Percentiles rank a stretch among this genome's conserved stretches.
Evolutionary conservation across 1,140 invertebrate genomes (phyloP).

Genomic region (Olivierus martensii): DNA sequence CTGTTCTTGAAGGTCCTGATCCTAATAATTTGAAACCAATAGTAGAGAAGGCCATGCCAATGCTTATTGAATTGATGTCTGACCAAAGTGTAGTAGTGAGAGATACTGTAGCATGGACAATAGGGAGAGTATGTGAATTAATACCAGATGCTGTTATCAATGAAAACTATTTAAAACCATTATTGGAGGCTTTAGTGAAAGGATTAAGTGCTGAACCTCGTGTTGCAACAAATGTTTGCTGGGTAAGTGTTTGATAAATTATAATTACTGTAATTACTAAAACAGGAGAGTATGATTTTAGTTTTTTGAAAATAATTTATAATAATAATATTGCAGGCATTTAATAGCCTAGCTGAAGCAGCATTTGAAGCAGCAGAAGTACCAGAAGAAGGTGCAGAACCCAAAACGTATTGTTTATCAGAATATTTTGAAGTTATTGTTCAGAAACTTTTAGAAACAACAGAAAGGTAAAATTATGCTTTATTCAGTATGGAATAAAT

Average conservation of each 20-base stretch:
- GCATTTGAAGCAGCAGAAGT: conserved; percentile 61
- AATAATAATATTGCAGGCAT: conserved; percentile 42
- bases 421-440: conserved; percentile 89
- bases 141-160: conserved; percentile 94
- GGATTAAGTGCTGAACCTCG: conserved; percentile 78
- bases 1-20: conserved; percentile 89
- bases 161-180: conserved; percentile 58
- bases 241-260: conserved; percentile 44
- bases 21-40: conserved; percentile 71
- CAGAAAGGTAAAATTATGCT: conserved; percentile 61
- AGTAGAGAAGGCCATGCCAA: conserved; percentile 92
- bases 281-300: too few relatives aligned
- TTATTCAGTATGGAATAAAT: not conserved
- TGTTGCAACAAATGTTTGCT: conserved; percentile 97
- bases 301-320: not conserved
- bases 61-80: conserved; percentile 84
- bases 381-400: conserved; percentile 54
- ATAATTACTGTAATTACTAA: not conserved
- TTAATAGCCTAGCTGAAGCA: conserved; percentile 92
- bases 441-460: conserved; percentile 77
- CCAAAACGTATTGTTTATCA: conserved; percentile 86
- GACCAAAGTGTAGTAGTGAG: conserved; percentile 83
- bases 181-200: conserved; percentile 78
- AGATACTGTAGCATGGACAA: conserved; percentile 96
- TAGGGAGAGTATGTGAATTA: conserved; percentile 93